Evolutionary conservation across 2,797 vertebrate genomes (phyloP).

Genomic region (Lutjanus argentimaculatus): DNA sequence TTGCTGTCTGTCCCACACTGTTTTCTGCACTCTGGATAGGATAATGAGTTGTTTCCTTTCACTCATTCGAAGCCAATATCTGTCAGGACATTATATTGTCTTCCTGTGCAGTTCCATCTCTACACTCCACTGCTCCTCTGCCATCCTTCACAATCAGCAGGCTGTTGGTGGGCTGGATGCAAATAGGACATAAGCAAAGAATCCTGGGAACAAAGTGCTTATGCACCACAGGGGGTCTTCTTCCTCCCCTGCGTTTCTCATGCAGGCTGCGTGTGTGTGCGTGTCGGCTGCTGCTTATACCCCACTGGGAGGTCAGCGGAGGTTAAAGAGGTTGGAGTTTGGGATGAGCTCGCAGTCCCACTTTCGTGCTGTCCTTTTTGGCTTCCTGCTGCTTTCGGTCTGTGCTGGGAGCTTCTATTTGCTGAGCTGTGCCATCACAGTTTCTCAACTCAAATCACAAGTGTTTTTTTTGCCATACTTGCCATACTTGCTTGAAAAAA

Average conservation of each 20-base stretch:
- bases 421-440: background rate
- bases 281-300: slow-evolving; percentile 27
- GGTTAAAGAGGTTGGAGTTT: slow-evolving; percentile 64
- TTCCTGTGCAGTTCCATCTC: background rate
- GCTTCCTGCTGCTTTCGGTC: slow-evolving; percentile 36
- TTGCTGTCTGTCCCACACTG: slow-evolving; percentile 5
- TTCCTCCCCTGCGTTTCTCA: slow-evolving; percentile 75
- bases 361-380: slow-evolving; percentile 37
- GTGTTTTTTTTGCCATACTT: background rate
- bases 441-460: slow-evolving; percentile 2
- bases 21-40: background rate
- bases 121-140: background rate
- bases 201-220: slow-evolving; percentile 70
- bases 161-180: slow-evolving; percentile 40
- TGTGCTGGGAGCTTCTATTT: background rate
- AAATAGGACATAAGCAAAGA: slow-evolving; percentile 55
- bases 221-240: slow-evolving; percentile 58
- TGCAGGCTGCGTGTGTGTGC: slow-evolving; percentile 45
- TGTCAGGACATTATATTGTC: slow-evolving; percentile 7
- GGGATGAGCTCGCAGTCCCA: slow-evolving; percentile 39
- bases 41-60: slow-evolving; percentile 3
- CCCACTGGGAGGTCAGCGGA: slow-evolving; percentile 43
- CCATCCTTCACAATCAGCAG: slow-evolving; percentile 31
- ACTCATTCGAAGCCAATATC: slow-evolving; percentile 1
- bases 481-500: background rate